A percentile compares a stretch with the other conserved stretches of the same genome.
phyloP scores from a whole-genome alignment of 2,888 invertebrate species.

The Microplitis manilae region DNA sequence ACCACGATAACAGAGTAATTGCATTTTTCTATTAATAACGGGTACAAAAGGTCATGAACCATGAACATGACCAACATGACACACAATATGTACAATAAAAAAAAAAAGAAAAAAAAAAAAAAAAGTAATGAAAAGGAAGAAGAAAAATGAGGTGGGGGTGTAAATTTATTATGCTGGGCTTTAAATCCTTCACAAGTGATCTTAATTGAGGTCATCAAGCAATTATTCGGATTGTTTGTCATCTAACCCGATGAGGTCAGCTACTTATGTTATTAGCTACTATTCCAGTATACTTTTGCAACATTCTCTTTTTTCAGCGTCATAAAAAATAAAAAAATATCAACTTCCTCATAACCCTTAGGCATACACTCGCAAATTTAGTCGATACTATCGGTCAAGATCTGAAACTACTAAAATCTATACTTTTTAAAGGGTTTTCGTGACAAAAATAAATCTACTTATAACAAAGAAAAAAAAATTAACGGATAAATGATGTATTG shows the following conservation, averaged over 20 bases:
- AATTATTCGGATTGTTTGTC: conserved; percentile 48
- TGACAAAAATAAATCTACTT: not conserved
- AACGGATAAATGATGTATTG: too few relatives aligned
- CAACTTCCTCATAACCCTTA: not conserved
- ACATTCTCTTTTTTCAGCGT: conserved; percentile 19
- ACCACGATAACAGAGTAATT: not conserved
- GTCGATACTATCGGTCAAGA: not conserved
- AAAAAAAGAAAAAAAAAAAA: not conserved
- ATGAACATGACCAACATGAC: not conserved
- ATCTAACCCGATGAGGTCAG: conserved; percentile 32
- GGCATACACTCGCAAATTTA: not conserved
- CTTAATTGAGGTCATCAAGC: conserved; percentile 52
- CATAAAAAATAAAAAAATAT: not conserved
- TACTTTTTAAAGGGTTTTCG: not conserved
- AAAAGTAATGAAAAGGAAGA: not conserved
- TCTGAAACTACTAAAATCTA: too few relatives aligned
- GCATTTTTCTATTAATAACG: not conserved
- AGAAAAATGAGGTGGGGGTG: conserved; percentile 21
- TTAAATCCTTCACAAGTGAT: conserved; percentile 52
- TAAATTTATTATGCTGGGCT: conserved; percentile 37
- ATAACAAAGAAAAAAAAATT: too few relatives aligned
- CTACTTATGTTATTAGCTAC: conserved; percentile 9
- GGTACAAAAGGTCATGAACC: conserved; percentile 4
- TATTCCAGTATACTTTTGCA: not conserved
- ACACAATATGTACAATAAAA: not conserved